Percentiles rank a stretch among this genome's conserved stretches.
Conservation (phyloP, 2,797 vertebrate species). For the Heliangelus exortis region DNA sequence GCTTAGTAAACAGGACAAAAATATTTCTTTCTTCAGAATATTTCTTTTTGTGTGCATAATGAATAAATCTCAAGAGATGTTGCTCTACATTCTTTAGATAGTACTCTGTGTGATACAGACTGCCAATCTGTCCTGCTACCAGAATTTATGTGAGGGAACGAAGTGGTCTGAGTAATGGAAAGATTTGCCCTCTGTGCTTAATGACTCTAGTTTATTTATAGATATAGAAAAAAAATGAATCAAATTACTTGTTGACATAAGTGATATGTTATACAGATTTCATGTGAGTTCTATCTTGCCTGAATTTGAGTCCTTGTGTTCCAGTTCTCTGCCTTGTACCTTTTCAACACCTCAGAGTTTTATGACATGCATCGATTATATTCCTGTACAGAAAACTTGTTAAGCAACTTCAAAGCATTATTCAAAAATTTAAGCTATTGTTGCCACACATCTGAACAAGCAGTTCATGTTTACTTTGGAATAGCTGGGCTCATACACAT, state of each 20-base stretch:
- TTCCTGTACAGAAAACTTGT: not conserved
- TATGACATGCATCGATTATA: not conserved
- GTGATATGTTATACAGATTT: not conserved
- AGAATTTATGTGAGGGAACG: not conserved
- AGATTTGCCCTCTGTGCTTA: not conserved
- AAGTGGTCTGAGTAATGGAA: not conserved
- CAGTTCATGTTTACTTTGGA: not conserved
- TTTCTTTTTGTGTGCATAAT: not conserved
- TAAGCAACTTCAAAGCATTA: not conserved
- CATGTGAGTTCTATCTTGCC: not conserved
- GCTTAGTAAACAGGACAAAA: slow-evolving; percentile 27
- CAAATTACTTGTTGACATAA: not conserved
- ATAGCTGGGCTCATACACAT: not conserved
- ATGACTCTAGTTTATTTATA: not conserved
- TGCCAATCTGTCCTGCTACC: not conserved
- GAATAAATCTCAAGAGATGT: not conserved
- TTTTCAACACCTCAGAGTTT: not conserved
- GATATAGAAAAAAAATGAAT: not conserved
- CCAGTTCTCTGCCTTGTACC: not conserved
- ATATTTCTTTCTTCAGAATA: not conserved
- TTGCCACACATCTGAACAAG: not conserved
- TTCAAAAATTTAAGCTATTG: not conserved
- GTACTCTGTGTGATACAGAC: not conserved
- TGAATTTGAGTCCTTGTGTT: not conserved
- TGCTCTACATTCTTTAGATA: not conserved